Evolutionary conservation across 2,113 vertebrate genomes (phyloP).

Genomic region (Perccottus glenii): DNA sequence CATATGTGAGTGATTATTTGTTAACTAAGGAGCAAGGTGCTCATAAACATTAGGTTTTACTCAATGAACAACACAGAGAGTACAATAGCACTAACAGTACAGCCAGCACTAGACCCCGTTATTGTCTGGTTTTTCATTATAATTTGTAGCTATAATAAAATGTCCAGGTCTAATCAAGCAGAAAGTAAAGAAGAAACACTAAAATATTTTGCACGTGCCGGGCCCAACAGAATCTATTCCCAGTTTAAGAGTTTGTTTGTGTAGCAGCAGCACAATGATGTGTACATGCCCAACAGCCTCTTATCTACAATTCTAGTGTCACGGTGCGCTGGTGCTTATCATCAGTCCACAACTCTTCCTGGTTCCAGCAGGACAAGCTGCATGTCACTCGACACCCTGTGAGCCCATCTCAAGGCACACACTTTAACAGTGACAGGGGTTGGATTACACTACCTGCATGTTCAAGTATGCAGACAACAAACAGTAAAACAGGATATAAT

Average conservation of each 20-base stretch:
- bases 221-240: not conserved
- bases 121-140: too few relatives aligned
- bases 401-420: slow-evolving; percentile 13
- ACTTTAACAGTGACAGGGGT: slow-evolving; percentile 23
- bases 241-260: slow-evolving; percentile 31
- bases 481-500: not conserved
- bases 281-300: slow-evolving; percentile 23
- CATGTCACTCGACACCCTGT: slow-evolving; percentile 38
- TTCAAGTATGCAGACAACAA: slow-evolving; percentile 1
- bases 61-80: too few relatives aligned
- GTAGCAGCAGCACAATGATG: slow-evolving; percentile 14
- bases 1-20: too few relatives aligned
- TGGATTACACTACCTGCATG: slow-evolving; percentile 24
- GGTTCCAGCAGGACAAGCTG: slow-evolving; percentile 36
- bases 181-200: not conserved
- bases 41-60: too few relatives aligned
- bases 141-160: too few relatives aligned
- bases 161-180: too few relatives aligned
- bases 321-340: slow-evolving; percentile 43
- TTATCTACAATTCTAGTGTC: slow-evolving; percentile 43
- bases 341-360: slow-evolving; percentile 45
- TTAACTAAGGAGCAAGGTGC: too few relatives aligned
- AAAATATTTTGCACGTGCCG: not conserved
- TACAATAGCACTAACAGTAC: too few relatives aligned
- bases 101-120: too few relatives aligned